Base-by-base conservation (phyloP, 2,888 invertebrate species). In the Scaptomyza reducta region DNA sequence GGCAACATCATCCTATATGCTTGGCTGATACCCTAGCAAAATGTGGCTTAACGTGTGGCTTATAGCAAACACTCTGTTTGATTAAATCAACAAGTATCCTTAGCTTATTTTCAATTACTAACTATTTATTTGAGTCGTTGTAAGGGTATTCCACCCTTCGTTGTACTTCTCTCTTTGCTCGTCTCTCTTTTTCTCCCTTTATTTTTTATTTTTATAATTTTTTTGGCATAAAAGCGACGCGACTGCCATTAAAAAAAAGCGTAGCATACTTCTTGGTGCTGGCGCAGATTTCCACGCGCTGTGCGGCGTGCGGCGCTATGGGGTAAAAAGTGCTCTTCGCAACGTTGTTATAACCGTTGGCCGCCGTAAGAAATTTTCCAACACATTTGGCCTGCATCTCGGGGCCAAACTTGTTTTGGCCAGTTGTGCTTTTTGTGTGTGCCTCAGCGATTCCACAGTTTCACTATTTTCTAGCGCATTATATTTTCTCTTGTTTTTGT, bases 161-260 rank as follows among this genome's bases (percentile, higher is more conserved):
- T 35, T 46, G 29, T 3, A 10, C 13, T 18, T 11, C 6, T 41
- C 35, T n/a, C 25, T 18, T 58, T 60, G 45, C 57, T 27, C n/a
- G 35, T 38, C n/a, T 14, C 9, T 14, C n/a, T 35, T n/a, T n/a
- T 9, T 25, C 41, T 33, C 10, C 10, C 10, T 18, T 59, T 54
- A 62, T 69, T 73, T 64, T 84, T 84, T n/a, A n/a, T n/a, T n/a
- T n/a, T n/a, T n/a, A n/a, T n/a, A n/a, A n/a, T n/a, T 75, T 63
- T 83, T 84, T 84, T 75, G 85, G 78, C 85, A 84, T 85, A 84
- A 85, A 87, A 87, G 79, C 85, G 62, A 69, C 56, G 76, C 79
- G 66, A 70, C 65, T 87, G 82, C 65, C 81, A 82, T 82, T 87
- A 87, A 85, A 80, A 78, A 82, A 84, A 84, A 85, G 85, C 87